Conservation (phyloP, 2,113 vertebrate genomes). For the Alexandromys fortis region DNA sequence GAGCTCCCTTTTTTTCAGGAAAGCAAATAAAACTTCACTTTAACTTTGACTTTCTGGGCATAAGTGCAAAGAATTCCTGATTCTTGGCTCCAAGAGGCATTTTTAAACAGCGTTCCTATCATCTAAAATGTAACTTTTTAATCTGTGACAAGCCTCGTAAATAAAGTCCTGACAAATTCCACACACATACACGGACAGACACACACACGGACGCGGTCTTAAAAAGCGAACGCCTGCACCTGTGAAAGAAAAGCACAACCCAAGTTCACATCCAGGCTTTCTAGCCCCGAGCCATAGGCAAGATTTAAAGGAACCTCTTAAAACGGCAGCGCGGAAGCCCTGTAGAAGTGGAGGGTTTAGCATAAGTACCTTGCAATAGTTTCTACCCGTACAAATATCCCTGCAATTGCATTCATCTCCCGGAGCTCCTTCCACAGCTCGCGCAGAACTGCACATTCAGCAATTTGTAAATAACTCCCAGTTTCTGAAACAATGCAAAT, state of each 20-base stretch:
- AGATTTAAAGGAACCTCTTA: conserved; percentile 82
- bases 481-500: conserved; percentile 85
- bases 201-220: conserved; percentile 28
- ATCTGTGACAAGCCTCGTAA: conserved; percentile 58
- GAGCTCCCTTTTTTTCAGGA: conserved; percentile 78
- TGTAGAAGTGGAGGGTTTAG: conserved; percentile 82
- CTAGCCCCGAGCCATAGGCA: conserved; percentile 78
- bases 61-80: conserved; percentile 78
- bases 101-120: conserved; percentile 82
- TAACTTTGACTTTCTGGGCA: conserved; percentile 83
- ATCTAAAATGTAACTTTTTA: conserved; percentile 72
- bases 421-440: conserved; percentile 83
- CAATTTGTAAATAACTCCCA: conserved; percentile 87
- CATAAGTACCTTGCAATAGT: conserved; percentile 84
- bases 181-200: background rate
- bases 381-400: conserved; percentile 82
- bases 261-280: conserved; percentile 69
- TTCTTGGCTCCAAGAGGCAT: conserved; percentile 81
- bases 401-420: conserved; percentile 84
- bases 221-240: conserved; percentile 84
- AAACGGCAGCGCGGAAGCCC: conserved; percentile 80
- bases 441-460: conserved; percentile 87
- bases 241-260: conserved; percentile 82
- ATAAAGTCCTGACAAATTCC: conserved; percentile 66
- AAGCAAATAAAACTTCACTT: conserved; percentile 84